Base-by-base conservation (phyloP, 2,888 invertebrate species). In the Luperina nickerlii region DNA sequence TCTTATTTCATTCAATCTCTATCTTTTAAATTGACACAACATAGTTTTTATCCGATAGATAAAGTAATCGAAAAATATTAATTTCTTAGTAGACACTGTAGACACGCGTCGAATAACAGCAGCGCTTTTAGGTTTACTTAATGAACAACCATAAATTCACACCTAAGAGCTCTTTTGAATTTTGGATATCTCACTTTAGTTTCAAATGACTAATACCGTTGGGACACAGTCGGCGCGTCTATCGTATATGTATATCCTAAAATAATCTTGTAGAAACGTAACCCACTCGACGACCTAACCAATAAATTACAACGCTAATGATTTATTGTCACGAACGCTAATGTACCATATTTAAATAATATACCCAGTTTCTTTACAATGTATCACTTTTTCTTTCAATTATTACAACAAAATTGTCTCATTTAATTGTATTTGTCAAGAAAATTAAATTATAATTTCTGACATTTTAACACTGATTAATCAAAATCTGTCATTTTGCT, bases 241-340 rank as follows among this genome's bases (percentile, higher is more conserved):
- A 75, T 69, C 32, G 66, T 78, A 20, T 78, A n/a, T n/a, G n/a
- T n/a, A 27, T 66, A 72, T 60, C 63, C 66, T 69, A 82, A 85
- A 83, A 83, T 81, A 79, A 86, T 81, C 32, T 76, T 67, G 65
- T 70, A 63, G 70, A 76, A 74, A 83, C 60, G 15, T 67, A 75
- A 81, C 71, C 57, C 48, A 54, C 66, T 66, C 66, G 79, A n/a
- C 54, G 80, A 79, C 62, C 63, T 51, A 62, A 65, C 68, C 60
- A 83, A 85, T 86, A 76, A 87, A 87, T 87, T 75, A 82, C 57
- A 0, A 54, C 70, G 45, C 69, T 86, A 82, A 87, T 81, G 79
- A 81, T 82, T 77, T 79, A 78, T 78, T 73, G 75, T 69, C 69
- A 75, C 68, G 27, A 77, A 71, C 51, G 48, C 80, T 76, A 79